A percentile compares a stretch with the other conserved stretches of the same genome.
Evolutionary conservation across 2,888 invertebrate species (phyloP).

Genomic region (Pollenia labialis): DNA sequence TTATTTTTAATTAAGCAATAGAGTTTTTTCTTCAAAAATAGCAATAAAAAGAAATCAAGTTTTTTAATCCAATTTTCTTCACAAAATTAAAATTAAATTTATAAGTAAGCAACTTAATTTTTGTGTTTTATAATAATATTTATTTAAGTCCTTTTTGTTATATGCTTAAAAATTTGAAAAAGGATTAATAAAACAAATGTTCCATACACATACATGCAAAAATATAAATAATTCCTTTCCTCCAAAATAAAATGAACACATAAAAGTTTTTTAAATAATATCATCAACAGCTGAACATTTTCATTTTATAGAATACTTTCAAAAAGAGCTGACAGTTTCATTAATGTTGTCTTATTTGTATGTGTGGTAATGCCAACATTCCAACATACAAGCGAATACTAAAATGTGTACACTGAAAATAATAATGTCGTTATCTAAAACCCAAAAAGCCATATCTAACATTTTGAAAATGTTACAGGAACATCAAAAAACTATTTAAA

Average conservation of each 20-base stretch:
- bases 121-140: too few relatives aligned
- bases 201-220: neutral
- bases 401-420: too few relatives aligned
- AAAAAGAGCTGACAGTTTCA: neutral
- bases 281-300: constrained; percentile 24
- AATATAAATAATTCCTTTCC: neutral
- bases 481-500: too few relatives aligned
- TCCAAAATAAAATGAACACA: neutral
- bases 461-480: too few relatives aligned
- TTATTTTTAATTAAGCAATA: too few relatives aligned
- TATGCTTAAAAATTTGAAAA: neutral
- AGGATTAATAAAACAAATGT: neutral
- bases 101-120: too few relatives aligned
- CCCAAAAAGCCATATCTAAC: too few relatives aligned
- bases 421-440: too few relatives aligned
- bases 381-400: too few relatives aligned
- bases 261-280: constrained; percentile 8
- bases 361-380: neutral
- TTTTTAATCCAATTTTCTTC: neutral
- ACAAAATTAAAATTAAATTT: neutral
- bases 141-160: too few relatives aligned
- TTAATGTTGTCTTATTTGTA: neutral
- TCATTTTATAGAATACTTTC: neutral
- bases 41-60: too few relatives aligned
- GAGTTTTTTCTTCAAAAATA: too few relatives aligned